Evolutionary conservation across 1,140 invertebrate species (phyloP), one percentile per base, ranked within the genome.

Genomic region (Capitella teleta): DNA sequence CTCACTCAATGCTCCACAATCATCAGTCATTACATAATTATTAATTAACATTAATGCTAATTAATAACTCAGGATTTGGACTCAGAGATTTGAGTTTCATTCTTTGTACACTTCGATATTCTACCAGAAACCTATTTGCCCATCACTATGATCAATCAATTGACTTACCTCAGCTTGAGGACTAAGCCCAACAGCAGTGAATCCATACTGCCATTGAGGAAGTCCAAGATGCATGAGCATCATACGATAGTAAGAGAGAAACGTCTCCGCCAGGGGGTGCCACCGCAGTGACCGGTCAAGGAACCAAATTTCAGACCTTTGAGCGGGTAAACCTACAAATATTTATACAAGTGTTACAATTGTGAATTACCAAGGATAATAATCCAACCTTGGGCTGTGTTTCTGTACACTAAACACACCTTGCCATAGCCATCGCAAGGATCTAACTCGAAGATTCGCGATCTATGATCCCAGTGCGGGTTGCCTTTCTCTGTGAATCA

Each of bases 201-300:
- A 86, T 30, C 83, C 79, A 23, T 82, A 81, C 64, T 90, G 87
- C 90, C 90, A 95, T 43, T 86, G 80, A 0, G 89, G 89, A 37
- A 94, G 70, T 1, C 89, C 91, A 26, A 92, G 76, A 66, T 95
- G 87, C 2, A 86, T 84, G 14, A 95, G 68, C 67, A 87, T 82
- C 21, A 76, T 58, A 32, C 74, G 55, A 52, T 70, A 73, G 62
- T 94, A 96, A 46, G 82, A 80, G 5, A 80, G 82, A 58, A 94
- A 92, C 48, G 79, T 81, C n/a, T 85, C 79, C 0, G 88, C 82
- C 25, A 94, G 66, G 67, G 82, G 85, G 55, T 86, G 82, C 82
- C 88, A 94, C 32, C 73, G 58, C 23, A 78, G 68, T 28, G 74
- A 66, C 42, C 75, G 64, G 48, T 80, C 78, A 53, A 83, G 60